phyloP scores from a whole-genome alignment of 2,888 invertebrate genomes.

The Aphodius granarius region DNA sequence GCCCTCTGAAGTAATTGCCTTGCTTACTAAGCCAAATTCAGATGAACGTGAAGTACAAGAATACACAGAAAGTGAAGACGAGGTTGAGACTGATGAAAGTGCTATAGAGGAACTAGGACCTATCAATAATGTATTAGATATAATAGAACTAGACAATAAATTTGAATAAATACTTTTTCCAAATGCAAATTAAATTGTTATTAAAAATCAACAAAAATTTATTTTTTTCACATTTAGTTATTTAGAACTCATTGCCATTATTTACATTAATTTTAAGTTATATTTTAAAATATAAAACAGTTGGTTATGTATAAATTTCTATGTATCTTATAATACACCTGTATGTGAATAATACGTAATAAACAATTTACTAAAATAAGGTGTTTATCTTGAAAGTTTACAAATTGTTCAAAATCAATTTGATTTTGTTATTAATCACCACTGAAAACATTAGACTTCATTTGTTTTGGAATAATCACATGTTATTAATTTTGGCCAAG shows the following conservation, averaged over 20 bases:
- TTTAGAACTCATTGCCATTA: not conserved
- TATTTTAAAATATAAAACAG: not conserved
- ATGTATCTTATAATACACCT: not conserved
- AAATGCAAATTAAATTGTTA: not conserved
- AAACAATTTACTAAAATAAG: not conserved
- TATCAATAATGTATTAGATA: slow-evolving; percentile 10
- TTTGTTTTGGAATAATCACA: not conserved
- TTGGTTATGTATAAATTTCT: not conserved
- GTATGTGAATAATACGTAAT: too few relatives aligned
- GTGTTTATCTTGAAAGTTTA: not conserved
- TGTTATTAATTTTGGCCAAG: slow-evolving; percentile 9
- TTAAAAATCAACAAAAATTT: not conserved
- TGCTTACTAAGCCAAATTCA: not conserved
- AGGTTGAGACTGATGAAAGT: slow-evolving; percentile 1
- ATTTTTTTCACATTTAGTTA: not conserved
- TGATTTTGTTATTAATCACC: not conserved
- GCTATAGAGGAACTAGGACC: not conserved
- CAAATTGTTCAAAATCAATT: slow-evolving; percentile 1
- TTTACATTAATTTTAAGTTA: not conserved
- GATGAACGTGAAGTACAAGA: not conserved
- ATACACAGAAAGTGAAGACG: not conserved
- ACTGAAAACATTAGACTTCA: slow-evolving; percentile 7
- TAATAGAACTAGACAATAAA: slow-evolving; percentile 4
- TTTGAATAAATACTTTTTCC: not conserved
- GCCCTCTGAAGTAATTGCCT: not conserved